A percentile compares a stretch with the other conserved stretches of the same genome.
These are phyloP conservation scores for Hepsetus odoe DNA, from an alignment of 2,113 vertebrate genomes.

Conservation along the genomic window DNA sequence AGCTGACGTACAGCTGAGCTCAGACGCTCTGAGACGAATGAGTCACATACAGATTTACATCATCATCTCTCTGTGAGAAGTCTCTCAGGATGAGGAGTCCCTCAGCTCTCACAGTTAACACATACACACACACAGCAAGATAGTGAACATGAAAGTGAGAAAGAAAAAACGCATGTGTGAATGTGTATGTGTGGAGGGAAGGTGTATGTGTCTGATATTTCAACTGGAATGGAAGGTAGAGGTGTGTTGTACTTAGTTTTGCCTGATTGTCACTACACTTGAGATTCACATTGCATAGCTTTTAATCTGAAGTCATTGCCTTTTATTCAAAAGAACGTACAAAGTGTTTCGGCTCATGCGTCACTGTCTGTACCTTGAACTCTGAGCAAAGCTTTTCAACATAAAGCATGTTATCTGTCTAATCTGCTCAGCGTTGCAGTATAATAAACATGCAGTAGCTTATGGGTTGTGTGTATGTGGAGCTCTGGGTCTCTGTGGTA, in stretches of 20 bases:
- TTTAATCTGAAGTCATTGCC: not conserved
- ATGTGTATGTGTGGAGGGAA: not conserved
- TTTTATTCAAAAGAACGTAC: not conserved
- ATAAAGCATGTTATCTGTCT: not conserved
- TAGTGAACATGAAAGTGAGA: not conserved
- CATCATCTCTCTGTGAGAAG: constrained; percentile 56
- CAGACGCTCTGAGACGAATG: constrained; percentile 16
- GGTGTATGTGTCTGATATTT: not conserved
- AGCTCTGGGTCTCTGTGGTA: constrained; percentile 1
- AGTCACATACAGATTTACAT: constrained; percentile 66
- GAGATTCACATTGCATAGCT: not conserved
- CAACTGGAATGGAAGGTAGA: not conserved
- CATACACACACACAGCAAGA: not conserved
- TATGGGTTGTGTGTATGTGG: not conserved
- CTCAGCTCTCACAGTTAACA: constrained; percentile 7
- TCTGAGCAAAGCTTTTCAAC: constrained; percentile 1
- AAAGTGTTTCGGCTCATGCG: not conserved
- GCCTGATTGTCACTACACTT: not conserved
- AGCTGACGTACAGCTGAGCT: constrained; percentile 71
- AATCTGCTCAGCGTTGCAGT: not conserved
- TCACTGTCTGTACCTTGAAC: not conserved
- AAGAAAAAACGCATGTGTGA: not conserved
- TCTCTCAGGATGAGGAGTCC: constrained; percentile 33
- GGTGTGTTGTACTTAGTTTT: not conserved
- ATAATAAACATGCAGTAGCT: not conserved